phyloP scores from a whole-genome alignment of 1,140 invertebrate species.

The Micrasema minimum region DNA sequence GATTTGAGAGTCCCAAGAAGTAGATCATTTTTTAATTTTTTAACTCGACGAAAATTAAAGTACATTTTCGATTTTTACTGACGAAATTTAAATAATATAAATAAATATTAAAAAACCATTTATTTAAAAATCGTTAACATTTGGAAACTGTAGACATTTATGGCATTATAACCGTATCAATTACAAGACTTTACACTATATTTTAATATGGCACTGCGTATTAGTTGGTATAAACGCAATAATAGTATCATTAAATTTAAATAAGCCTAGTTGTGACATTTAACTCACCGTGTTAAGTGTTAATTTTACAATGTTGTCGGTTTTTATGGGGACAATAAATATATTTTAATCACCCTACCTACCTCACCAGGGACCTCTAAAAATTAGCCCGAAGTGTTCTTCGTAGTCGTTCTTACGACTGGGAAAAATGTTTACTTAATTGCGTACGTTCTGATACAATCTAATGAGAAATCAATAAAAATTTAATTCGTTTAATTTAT shows the following conservation, averaged over 20 bases:
- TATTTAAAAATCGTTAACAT: background rate
- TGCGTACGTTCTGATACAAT: background rate
- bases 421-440: background rate
- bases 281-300: slow-evolving; percentile 29
- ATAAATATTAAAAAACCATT: too few species aligned
- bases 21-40: too few species aligned
- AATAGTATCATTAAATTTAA: slow-evolving; percentile 27
- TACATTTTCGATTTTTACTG: too few species aligned
- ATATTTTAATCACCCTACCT: slow-evolving; percentile 10
- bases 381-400: slow-evolving; percentile 13
- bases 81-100: too few species aligned
- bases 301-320: slow-evolving; percentile 28
- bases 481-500: slow-evolving; percentile 6
- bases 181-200: slow-evolving; percentile 17
- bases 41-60: too few species aligned
- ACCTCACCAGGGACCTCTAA: background rate
- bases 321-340: slow-evolving; percentile 24
- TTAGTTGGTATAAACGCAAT: slow-evolving; percentile 11
- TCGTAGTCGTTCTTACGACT: background rate
- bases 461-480: slow-evolving; percentile 1
- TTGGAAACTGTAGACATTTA: slow-evolving; percentile 5
- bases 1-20: too few species aligned
- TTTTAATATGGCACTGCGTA: slow-evolving; percentile 17
- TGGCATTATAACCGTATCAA: slow-evolving; percentile 24
- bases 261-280: slow-evolving; percentile 26